Evolutionary conservation across 2,888 invertebrate species (phyloP).

Genomic region (Caenorhabditis angaria): DNA sequence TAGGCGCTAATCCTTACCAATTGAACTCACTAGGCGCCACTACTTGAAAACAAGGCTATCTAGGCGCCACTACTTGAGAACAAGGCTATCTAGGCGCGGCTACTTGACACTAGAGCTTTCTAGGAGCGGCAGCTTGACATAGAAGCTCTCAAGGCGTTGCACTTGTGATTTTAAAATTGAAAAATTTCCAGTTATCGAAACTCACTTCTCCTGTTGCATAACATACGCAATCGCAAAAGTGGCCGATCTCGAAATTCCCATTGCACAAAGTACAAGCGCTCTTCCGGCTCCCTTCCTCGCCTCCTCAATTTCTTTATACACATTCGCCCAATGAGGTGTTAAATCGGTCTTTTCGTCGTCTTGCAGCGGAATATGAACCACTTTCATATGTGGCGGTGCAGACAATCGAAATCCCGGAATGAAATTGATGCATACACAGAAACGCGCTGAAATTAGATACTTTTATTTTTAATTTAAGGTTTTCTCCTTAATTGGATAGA

Average conservation of each 20-base stretch:
- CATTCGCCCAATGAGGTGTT: conserved; percentile 54
- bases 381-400: conserved; percentile 53
- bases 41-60: no score
- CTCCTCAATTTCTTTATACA: conserved; percentile 61
- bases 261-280: conserved; percentile 59
- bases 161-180: background rate
- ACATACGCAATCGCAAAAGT: conserved; percentile 64
- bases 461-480: conserved; percentile 11
- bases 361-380: conserved; percentile 58
- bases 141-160: no score
- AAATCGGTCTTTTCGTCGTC: conserved; percentile 59
- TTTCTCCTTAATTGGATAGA: no score
- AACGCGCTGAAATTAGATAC: conserved; percentile 52
- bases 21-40: no score
- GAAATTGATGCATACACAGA: conserved; percentile 58
- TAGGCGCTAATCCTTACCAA: no score
- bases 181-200: no score
- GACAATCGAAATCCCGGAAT: conserved; percentile 60
- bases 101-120: no score
- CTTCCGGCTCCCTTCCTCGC: conserved; percentile 57
- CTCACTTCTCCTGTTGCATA: conserved; percentile 57
- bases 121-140: no score
- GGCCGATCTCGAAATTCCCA: conserved; percentile 64
- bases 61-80: no score
- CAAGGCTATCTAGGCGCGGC: no score